Percentiles rank a stretch among this genome's conserved stretches.
Evolutionary conservation across 1,140 invertebrate species (phyloP).

Genomic region (Anthonomus grandis): DNA sequence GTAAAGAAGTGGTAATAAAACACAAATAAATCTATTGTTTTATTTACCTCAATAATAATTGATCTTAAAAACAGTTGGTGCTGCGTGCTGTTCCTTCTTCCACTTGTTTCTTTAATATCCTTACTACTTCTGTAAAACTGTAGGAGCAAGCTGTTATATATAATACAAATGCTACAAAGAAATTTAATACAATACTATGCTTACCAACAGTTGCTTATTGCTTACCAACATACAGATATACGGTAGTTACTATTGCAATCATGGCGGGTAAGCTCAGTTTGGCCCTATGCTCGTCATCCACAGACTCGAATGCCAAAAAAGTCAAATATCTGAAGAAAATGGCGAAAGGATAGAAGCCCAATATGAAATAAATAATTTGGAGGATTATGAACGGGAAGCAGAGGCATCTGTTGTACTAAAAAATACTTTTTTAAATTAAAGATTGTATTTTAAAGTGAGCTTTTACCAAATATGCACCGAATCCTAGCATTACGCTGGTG

Average conservation of each 20-base stretch:
- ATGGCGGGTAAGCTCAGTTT: conserved; percentile 13
- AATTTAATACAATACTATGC: background rate
- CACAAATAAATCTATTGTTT: no score
- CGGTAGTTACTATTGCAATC: conserved; percentile 22
- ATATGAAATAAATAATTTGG: conserved; percentile 20
- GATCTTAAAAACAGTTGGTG: no score
- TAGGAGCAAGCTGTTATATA: conserved; percentile 12
- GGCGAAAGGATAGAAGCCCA: conserved; percentile 3
- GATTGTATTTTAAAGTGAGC: no score
- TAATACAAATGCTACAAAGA: conserved; percentile 11
- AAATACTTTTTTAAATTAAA: no score
- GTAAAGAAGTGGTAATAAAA: no score
- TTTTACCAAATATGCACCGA: no score
- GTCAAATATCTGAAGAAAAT: conserved; percentile 16
- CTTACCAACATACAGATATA: no score
- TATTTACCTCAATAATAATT: no score
- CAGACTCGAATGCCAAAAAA: conserved; percentile 1
- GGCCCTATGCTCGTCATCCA: background rate
- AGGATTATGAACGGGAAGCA: conserved; percentile 24
- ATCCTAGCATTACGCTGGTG: no score
- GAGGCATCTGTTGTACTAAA: no score
- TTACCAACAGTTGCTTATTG: no score
- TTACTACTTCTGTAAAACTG: conserved; percentile 17
- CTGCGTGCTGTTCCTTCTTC: background rate
- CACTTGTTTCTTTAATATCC: background rate